These are phyloP conservation scores for Myotis findleyi DNA, from an alignment of 2,797 vertebrate species.

Conservation along the genomic window DNA sequence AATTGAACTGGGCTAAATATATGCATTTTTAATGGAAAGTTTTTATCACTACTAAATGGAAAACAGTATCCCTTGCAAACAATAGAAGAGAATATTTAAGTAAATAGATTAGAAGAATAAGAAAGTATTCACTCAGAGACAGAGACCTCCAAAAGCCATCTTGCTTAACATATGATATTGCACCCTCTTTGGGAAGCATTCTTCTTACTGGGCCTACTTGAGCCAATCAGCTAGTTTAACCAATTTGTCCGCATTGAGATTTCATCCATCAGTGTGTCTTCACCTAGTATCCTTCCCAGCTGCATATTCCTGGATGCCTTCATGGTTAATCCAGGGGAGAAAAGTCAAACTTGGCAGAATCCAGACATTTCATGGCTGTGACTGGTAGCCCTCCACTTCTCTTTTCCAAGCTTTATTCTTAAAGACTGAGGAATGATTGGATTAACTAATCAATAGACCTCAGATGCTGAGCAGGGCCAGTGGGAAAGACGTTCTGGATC, in stretches of 20 bases:
- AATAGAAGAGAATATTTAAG: slow-evolving; percentile 15
- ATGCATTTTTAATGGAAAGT: slow-evolving; percentile 24
- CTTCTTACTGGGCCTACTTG: neutral
- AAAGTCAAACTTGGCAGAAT: neutral
- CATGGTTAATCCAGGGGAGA: neutral
- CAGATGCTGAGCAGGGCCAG: neutral
- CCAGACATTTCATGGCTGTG: neutral
- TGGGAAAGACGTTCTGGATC: neutral
- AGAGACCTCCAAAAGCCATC: neutral
- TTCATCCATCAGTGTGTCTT: neutral
- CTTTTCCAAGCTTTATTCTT: neutral
- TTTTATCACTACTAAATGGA: neutral
- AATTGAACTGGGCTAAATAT: neutral
- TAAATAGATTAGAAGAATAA: neutral
- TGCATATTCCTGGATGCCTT: neutral
- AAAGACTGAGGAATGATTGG: neutral
- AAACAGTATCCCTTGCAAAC: neutral
- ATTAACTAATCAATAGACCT: neutral
- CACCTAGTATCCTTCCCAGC: neutral
- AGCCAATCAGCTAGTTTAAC: neutral
- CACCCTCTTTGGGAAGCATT: neutral
- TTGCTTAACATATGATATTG: neutral
- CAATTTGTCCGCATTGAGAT: neutral
- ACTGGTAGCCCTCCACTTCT: neutral
- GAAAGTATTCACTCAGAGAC: neutral